These are phyloP conservation scores for Chelon labrosus DNA, from an alignment of 2,797 vertebrate genomes.

Conservation along the genomic window DNA sequence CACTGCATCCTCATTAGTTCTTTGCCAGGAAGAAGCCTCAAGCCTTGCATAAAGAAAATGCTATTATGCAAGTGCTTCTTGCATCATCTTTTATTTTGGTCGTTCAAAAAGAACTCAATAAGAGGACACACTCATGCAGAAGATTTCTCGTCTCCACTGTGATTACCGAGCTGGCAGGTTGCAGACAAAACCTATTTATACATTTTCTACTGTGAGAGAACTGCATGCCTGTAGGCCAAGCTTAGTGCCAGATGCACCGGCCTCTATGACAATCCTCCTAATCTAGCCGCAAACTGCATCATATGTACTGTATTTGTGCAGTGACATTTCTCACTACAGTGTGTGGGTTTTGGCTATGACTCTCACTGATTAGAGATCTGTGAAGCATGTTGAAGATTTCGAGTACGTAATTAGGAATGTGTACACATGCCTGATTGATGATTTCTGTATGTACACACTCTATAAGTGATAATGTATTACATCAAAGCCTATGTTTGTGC, in stretches of 20 bases:
- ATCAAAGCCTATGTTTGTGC: too few species aligned
- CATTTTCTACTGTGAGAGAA: constrained; percentile 60
- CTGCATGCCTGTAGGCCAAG: constrained; percentile 61
- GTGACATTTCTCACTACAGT: constrained; percentile 20
- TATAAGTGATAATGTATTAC: not conserved
- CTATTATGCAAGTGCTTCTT: constrained; percentile 50
- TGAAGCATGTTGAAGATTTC: not conserved
- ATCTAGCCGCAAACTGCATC: constrained; percentile 61
- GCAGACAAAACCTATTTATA: constrained; percentile 63
- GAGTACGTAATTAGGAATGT: not conserved
- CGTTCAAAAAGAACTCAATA: constrained; percentile 48
- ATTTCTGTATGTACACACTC: not conserved
- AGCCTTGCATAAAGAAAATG: constrained; percentile 41
- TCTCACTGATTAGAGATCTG: constrained; percentile 20
- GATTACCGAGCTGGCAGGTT: constrained; percentile 66
- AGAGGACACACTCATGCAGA: constrained; percentile 55
- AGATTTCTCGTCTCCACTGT: constrained; percentile 57
- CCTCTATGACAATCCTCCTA: constrained; percentile 59
- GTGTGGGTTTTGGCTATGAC: constrained; percentile 12
- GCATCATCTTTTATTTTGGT: constrained; percentile 53
- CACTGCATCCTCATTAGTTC: constrained; percentile 24
- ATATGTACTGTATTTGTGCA: constrained; percentile 54
- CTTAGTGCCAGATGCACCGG: constrained; percentile 69
- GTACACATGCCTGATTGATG: not conserved
- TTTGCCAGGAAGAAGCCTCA: constrained; percentile 17